Conservation (phyloP, 2,113 vertebrate species). For the Fregetta grallaria region DNA sequence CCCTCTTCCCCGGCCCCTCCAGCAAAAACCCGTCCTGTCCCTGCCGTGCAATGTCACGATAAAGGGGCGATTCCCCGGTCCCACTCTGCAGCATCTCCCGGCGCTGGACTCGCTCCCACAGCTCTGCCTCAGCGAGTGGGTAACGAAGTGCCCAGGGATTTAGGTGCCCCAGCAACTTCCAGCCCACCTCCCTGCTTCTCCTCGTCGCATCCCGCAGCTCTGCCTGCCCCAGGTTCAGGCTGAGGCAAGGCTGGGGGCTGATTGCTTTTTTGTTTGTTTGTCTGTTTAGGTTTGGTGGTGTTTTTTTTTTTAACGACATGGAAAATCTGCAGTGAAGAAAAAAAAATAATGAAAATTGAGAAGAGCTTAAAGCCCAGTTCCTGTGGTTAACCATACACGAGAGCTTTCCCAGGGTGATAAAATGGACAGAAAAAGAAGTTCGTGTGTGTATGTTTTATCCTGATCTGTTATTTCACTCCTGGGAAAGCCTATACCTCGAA, state of each 20-base stretch:
- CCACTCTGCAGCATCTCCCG: neutral
- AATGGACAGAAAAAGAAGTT: slow-evolving; percentile 44
- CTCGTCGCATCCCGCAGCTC: neutral
- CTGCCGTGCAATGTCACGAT: neutral
- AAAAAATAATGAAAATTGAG: neutral
- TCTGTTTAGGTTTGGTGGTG: neutral
- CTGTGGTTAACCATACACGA: slow-evolving; percentile 18
- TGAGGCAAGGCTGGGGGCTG: neutral
- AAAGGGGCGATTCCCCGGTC: neutral
- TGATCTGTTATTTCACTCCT: slow-evolving; percentile 14
- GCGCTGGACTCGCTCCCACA: neutral
- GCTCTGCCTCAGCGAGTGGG: neutral
- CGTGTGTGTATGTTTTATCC: neutral
- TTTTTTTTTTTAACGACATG: neutral
- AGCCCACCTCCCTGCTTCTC: neutral
- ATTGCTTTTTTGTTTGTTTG: neutral
- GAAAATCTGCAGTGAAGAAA: neutral
- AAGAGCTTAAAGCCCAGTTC: slow-evolving; percentile 9
- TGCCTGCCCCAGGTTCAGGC: neutral
- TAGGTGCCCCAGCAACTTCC: neutral
- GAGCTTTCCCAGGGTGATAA: slow-evolving; percentile 45
- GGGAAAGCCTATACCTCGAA: neutral
- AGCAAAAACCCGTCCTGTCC: neutral
- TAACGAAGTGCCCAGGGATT: neutral
- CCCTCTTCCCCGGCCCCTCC: neutral